Evolutionary conservation across 2,113 vertebrate genomes (phyloP), one percentile per base, ranked within the genome.

Genomic region (Planiliza haematocheilus): DNA sequence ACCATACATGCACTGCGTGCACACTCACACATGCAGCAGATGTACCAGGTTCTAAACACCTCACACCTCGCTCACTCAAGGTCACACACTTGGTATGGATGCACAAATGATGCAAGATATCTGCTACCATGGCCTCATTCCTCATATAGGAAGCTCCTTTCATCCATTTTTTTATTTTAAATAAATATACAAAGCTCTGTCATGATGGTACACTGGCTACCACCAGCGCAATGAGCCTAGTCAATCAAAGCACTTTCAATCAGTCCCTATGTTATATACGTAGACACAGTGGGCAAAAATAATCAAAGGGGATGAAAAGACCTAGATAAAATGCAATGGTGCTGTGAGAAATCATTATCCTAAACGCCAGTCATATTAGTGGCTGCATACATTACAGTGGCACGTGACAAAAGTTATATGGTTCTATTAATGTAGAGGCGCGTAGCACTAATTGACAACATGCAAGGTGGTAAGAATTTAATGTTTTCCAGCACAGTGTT

Each of bases 1-100:
- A 30, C 24, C 58, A 46, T 42, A 59, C 38, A 59, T 59, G 39
- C 43, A 16, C 59, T n/a, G n/a, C n/a, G n/a, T n/a, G 36, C 36
- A n/a, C 46, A 20, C 6, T 7, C 43, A 16, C 50, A 3, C 8
- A 11, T 9, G 30, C 42, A 61, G 24, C 24, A 30, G 24, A 30
- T 30, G 43, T 45, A 14, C 43, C 10, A 16, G 14, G 41, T 14
- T 38, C 10, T 41, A 13, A 51, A 24, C 61, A 50, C 46, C 61
- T 41, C n/a, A n/a, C n/a, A n/a, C n/a, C n/a, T n/a, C n/a, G 61
- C 18, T 51, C 61, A 3, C 38, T 63, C 34, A 37, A 46, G 18
- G 45, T 8, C 45, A 17, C 45, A 49, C 46, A 64, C 37, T 63
- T 50, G 37, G 34, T 49, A 38, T 18, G 18, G 17, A 36, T n/a